Evolutionary conservation across 2,113 vertebrate genomes (phyloP).

Genomic region (Menidia beryllina): DNA sequence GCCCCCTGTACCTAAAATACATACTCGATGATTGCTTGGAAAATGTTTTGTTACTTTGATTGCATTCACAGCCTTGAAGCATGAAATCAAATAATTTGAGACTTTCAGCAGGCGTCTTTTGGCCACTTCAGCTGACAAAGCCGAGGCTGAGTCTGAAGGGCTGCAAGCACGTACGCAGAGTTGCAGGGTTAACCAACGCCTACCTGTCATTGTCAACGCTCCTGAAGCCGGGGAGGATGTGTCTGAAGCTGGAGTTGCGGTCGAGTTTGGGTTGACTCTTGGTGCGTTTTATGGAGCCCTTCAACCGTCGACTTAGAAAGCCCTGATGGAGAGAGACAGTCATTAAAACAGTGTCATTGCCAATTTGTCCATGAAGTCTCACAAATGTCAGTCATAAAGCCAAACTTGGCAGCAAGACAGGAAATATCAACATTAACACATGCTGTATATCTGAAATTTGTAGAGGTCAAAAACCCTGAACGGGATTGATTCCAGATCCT

Average conservation of each 20-base stretch:
- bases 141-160: too few species aligned
- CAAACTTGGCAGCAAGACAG: conserved; percentile 27
- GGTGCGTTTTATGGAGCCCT: conserved; percentile 98
- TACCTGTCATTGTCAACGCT: conserved; percentile 96
- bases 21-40: background rate
- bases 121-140: too few species aligned
- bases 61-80: background rate
- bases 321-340: conserved; percentile 62
- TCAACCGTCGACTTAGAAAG: conserved; percentile 85
- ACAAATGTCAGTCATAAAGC: conserved; percentile 15
- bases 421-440: conserved; percentile 21
- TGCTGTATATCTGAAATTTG: background rate
- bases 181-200: conserved; percentile 16
- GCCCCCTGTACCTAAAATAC: background rate
- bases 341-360: conserved; percentile 10
- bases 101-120: too few species aligned
- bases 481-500: too few species aligned
- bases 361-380: background rate
- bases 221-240: conserved; percentile 96
- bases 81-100: background rate
- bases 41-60: background rate
- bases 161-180: too few species aligned
- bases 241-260: conserved; percentile 98
- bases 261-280: conserved; percentile 99
- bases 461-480: conserved; percentile 2